These are phyloP conservation scores for Apamea epomidion DNA, from an alignment of 2,888 invertebrate species.

Conservation along the genomic window DNA sequence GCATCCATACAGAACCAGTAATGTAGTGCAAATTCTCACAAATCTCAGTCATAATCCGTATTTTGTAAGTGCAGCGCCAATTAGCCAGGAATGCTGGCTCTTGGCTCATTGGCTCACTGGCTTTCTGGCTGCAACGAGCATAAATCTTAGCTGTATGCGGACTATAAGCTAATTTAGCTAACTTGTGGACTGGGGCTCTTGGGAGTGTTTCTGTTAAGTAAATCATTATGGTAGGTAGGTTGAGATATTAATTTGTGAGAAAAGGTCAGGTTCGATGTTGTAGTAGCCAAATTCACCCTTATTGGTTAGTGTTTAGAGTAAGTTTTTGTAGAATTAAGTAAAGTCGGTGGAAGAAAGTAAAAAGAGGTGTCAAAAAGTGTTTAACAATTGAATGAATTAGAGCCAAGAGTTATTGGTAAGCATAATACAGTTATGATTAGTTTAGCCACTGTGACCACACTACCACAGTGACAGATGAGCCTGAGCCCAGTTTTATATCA, in stretches of 20 bases:
- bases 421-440: neutral
- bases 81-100: conserved; percentile 57
- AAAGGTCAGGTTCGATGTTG: neutral
- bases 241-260: neutral
- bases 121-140: conserved; percentile 38
- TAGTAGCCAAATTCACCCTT: neutral
- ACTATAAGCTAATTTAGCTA: conserved; percentile 55
- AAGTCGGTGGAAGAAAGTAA: neutral
- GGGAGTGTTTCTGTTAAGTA: conserved; percentile 30
- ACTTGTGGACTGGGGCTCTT: conserved; percentile 45
- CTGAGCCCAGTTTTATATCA: neutral
- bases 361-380: neutral
- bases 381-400: neutral
- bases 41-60: conserved; percentile 49
- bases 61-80: conserved; percentile 50
- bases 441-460: neutral
- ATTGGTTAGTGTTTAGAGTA: neutral
- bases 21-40: conserved; percentile 45
- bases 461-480: neutral
- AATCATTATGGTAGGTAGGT: conserved; percentile 22
- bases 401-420: neutral
- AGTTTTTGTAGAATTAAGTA: neutral
- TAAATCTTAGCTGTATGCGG: conserved; percentile 56
- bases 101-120: conserved; percentile 52
- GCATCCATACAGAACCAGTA: conserved; percentile 36